Evolutionary conservation across 92 coral and sea anemone species (phyloP).

Genomic region (Plumapathes pennacea): DNA sequence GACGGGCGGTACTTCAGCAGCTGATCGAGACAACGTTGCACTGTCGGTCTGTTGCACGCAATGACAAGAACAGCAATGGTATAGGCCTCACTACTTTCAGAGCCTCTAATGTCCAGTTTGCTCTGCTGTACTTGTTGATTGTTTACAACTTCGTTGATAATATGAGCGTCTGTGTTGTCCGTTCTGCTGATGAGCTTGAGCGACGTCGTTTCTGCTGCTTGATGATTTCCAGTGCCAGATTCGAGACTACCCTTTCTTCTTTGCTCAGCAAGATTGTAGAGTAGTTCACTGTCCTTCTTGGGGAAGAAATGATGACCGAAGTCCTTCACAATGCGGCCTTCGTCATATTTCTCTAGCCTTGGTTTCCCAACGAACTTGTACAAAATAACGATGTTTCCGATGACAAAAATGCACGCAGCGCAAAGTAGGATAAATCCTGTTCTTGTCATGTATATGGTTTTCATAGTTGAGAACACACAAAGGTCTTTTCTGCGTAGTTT

Average conservation of each 20-base stretch:
- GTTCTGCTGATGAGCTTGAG: not conserved
- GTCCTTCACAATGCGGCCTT: no score
- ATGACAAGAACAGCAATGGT: conserved; percentile 79
- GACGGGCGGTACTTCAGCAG: conserved; percentile 83
- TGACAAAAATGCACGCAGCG: conserved; percentile 48
- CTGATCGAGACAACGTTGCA: conserved; percentile 78
- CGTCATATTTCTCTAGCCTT: no score
- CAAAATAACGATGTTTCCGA: conserved; percentile 66
- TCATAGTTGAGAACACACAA: conserved; percentile 25
- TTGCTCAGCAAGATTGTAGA: no score
- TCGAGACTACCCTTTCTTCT: no score
- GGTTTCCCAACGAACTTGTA: conserved; percentile 54
- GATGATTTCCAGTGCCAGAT: no score
- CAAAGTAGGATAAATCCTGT: conserved; percentile 53
- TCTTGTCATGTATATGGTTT: conserved; percentile 47
- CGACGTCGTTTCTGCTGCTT: not conserved
- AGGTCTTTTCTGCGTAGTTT: no score
- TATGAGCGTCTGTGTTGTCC: not conserved
- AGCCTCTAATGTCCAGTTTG: not conserved
- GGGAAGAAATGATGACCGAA: no score
- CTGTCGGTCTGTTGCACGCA: conserved; percentile 90
- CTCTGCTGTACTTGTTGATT: not conserved
- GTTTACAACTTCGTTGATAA: not conserved
- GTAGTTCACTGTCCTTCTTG: no score
- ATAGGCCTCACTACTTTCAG: no score